phyloP scores from a whole-genome alignment of 2,888 invertebrate genomes.

The Celastrina argiolus region DNA sequence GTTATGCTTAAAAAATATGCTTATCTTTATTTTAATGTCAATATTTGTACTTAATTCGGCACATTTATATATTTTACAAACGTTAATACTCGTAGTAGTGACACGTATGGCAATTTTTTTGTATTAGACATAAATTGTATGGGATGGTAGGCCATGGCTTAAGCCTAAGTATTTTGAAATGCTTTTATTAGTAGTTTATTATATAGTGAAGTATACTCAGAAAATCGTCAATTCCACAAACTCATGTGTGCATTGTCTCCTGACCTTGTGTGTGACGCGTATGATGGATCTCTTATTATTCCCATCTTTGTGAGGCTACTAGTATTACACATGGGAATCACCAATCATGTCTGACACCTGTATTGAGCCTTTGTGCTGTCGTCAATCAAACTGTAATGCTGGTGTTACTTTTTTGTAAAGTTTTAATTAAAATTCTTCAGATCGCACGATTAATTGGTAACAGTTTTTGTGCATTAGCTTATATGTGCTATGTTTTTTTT shows the following conservation, averaged over 20 bases:
- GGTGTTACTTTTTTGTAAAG: background rate
- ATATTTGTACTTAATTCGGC: too few relatives aligned
- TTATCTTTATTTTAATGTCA: too few relatives aligned
- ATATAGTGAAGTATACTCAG: background rate
- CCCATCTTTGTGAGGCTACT: conserved; percentile 53
- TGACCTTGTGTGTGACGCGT: conserved; percentile 53
- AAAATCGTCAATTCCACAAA: background rate
- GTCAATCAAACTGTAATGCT: conserved; percentile 1
- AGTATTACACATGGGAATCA: conserved; percentile 77
- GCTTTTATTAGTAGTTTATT: too few relatives aligned
- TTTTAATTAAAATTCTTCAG: conserved; percentile 18
- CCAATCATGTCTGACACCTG: conserved; percentile 55
- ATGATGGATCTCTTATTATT: conserved; percentile 56
- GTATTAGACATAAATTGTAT: too few relatives aligned
- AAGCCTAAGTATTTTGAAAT: too few relatives aligned
- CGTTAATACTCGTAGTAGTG: too few relatives aligned
- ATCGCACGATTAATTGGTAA: conserved; percentile 33
- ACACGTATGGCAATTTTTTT: too few relatives aligned
- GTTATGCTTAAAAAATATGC: too few relatives aligned
- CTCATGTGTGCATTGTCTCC: conserved; percentile 47
- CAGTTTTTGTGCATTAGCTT: conserved; percentile 27
- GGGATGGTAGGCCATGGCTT: too few relatives aligned
- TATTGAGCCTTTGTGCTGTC: conserved; percentile 19
- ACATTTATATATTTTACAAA: too few relatives aligned
- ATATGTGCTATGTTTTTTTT: too few relatives aligned